Conservation (phyloP, 2,888 invertebrate genomes). For the Antheraea assamensis region DNA sequence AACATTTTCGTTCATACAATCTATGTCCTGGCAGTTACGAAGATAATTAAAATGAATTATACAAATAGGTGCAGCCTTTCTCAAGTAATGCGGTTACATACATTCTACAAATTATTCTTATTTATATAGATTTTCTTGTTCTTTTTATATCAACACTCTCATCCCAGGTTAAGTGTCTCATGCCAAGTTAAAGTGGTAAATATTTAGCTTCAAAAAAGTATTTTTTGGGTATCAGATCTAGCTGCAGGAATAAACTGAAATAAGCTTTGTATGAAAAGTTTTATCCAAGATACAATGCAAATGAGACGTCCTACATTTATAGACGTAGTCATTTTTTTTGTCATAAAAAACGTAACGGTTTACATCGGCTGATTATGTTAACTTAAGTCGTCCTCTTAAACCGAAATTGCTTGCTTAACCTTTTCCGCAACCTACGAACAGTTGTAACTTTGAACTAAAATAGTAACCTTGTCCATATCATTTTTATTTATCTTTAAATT, state of each 20-base stretch:
- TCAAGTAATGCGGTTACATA: too few relatives aligned
- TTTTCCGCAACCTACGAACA: background rate
- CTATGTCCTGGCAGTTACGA: too few relatives aligned
- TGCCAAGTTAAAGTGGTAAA: background rate
- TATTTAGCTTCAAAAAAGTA: background rate
- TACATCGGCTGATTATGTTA: background rate
- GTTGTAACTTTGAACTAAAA: background rate
- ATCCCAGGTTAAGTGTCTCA: background rate
- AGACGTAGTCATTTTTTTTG: background rate
- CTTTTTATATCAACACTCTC: too few relatives aligned
- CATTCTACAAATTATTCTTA: too few relatives aligned
- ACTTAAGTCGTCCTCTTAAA: constrained; percentile 1
- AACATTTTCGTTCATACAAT: too few relatives aligned
- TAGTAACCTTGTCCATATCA: too few relatives aligned
- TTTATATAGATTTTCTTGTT: too few relatives aligned
- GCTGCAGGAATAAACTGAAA: background rate
- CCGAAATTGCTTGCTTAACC: background rate
- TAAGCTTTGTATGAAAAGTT: background rate
- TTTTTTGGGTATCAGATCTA: background rate
- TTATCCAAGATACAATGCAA: background rate
- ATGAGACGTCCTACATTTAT: background rate
- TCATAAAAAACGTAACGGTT: background rate
- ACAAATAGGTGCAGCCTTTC: too few relatives aligned
- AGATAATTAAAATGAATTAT: too few relatives aligned
- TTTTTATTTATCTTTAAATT: too few relatives aligned